phyloP scores from a whole-genome alignment of 2,888 invertebrate species.

The Cheilosia variabilis region DNA sequence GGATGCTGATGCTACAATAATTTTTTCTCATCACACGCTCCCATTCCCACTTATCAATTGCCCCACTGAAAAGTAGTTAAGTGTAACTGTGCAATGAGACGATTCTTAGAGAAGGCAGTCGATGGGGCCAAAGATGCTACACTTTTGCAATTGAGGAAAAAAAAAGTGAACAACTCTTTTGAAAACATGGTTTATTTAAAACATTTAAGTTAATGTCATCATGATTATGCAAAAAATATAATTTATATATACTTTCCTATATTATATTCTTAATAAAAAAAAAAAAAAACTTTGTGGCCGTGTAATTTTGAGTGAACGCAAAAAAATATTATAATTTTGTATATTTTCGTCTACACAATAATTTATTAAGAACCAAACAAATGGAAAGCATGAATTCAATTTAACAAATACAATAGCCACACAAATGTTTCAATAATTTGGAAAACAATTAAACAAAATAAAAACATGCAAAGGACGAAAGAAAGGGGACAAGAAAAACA shows the following conservation, averaged over 20 bases:
- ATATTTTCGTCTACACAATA: conserved; percentile 43
- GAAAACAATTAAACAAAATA: conserved; percentile 11
- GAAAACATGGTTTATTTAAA: conserved; percentile 39
- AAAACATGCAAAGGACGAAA: conserved; percentile 9
- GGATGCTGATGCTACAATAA: background rate
- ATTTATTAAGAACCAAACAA: conserved; percentile 14
- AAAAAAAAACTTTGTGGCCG: conserved; percentile 52
- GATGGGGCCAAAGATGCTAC: conserved; percentile 23
- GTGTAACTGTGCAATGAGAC: conserved; percentile 22
- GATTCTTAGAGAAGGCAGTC: conserved; percentile 31
- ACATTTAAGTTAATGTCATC: conserved; percentile 29
- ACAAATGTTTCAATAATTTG: conserved; percentile 7
- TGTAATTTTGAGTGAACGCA: conserved; percentile 58
- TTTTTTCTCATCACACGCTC: conserved; percentile 54
- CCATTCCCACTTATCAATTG: conserved; percentile 57
- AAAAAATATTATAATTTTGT: conserved; percentile 8
- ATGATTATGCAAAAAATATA: conserved; percentile 42
- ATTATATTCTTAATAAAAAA: conserved; percentile 15
- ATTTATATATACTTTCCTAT: conserved; percentile 30
- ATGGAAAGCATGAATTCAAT: background rate
- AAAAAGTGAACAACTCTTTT: conserved; percentile 29
- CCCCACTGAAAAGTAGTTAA: conserved; percentile 31
- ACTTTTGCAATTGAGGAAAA: background rate
- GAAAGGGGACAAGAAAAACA: conserved; percentile 11
- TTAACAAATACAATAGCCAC: background rate